These are phyloP conservation scores for Sarcophaga carnaria DNA, from an alignment of 2,888 invertebrate genomes.

Conservation along the genomic window DNA sequence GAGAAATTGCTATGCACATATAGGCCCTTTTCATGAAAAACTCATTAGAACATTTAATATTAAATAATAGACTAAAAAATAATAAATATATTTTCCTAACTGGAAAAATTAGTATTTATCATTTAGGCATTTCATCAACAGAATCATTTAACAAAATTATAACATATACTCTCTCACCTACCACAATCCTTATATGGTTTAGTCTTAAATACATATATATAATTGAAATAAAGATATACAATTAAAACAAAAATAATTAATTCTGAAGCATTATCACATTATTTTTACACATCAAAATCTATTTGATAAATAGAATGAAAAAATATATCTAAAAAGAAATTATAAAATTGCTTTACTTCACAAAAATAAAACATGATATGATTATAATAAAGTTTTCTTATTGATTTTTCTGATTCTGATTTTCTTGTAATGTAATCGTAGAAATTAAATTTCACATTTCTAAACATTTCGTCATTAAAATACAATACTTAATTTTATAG, in stretches of 20 bases:
- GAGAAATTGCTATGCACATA: slow-evolving; percentile 47
- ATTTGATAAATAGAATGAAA: too few relatives aligned
- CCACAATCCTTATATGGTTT: slow-evolving; percentile 1
- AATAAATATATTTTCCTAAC: slow-evolving; percentile 25
- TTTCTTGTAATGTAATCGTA: too few relatives aligned
- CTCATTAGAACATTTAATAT: slow-evolving; percentile 35
- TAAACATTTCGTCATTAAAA: too few relatives aligned
- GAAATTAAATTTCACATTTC: too few relatives aligned
- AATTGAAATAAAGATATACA: slow-evolving; percentile 15
- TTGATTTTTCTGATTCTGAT: too few relatives aligned
- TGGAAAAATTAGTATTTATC: slow-evolving; percentile 26
- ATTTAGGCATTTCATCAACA: slow-evolving; percentile 50
- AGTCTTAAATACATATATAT: slow-evolving; percentile 14
- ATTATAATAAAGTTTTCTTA: too few relatives aligned
- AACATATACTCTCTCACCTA: not conserved
- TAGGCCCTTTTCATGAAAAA: slow-evolving; percentile 25
- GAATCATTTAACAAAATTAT: slow-evolving; percentile 21
- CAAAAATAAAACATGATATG: too few relatives aligned
- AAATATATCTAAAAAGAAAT: too few relatives aligned
- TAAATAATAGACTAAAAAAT: slow-evolving; percentile 24
- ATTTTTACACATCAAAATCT: too few relatives aligned
- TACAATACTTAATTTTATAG: too few relatives aligned
- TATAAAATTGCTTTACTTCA: too few relatives aligned
- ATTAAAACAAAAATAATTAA: not conserved
- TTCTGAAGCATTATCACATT: not conserved